Percentiles rank a stretch among this genome's conserved stretches.
These are phyloP conservation scores for Berghia stephanieae DNA, from an alignment of 1,140 invertebrate genomes.

Conservation along the genomic window DNA sequence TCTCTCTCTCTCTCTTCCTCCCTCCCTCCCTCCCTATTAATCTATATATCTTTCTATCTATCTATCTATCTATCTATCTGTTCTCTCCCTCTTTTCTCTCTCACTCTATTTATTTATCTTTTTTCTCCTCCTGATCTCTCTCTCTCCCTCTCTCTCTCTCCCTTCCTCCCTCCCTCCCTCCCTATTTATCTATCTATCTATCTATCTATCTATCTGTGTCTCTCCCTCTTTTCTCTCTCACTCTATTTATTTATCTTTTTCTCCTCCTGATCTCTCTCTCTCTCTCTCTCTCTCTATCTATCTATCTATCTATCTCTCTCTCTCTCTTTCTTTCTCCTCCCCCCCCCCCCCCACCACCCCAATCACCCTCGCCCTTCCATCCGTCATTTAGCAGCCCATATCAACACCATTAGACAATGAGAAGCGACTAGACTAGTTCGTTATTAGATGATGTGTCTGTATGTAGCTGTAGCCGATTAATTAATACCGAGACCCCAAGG, in stretches of 20 bases:
- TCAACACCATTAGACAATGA: too few relatives aligned
- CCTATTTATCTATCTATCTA: not conserved
- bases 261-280: not conserved
- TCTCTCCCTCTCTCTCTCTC: not conserved
- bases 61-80: not conserved
- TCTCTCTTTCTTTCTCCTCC: not conserved
- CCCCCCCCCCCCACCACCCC: not conserved
- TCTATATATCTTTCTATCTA: not conserved
- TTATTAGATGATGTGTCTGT: too few relatives aligned
- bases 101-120: not conserved
- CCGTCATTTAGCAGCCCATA: not conserved
- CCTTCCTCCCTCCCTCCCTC: not conserved
- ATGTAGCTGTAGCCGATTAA: too few relatives aligned
- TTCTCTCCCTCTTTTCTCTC: not conserved
- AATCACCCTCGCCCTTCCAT: not conserved
- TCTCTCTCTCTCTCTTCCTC: constrained; percentile 25
- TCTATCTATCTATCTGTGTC: not conserved
- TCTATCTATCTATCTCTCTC: not conserved
- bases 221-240: not conserved
- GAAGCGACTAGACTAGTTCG: too few relatives aligned
- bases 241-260: too few relatives aligned
- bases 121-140: not conserved
- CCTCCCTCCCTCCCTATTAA: constrained; percentile 1
- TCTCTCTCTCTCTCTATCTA: not conserved
- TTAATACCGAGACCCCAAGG: too few relatives aligned